A percentile compares a stretch with the other conserved stretches of the same genome.
Evolutionary conservation across 2,888 invertebrate species (phyloP).

Genomic region (Drosophila monieri): DNA sequence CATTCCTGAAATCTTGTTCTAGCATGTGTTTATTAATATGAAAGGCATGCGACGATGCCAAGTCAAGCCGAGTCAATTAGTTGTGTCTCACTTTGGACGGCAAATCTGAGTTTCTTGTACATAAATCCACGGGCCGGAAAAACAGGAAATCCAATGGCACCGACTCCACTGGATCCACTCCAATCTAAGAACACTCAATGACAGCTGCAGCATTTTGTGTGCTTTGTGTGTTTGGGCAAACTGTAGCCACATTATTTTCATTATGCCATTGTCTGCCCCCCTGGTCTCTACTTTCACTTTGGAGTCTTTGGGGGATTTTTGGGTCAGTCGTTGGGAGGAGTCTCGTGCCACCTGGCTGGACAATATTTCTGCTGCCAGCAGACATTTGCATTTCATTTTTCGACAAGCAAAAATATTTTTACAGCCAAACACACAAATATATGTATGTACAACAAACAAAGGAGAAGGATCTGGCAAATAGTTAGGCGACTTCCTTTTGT

Average conservation of each 20-base stretch:
- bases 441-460: constrained; percentile 22
- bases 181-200: constrained; percentile 68
- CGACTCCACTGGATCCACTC: constrained; percentile 19
- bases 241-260: constrained; percentile 75
- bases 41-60: constrained; percentile 35
- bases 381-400: constrained; percentile 77
- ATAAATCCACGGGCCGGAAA: constrained; percentile 58
- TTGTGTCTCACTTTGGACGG: constrained; percentile 45
- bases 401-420: constrained; percentile 68
- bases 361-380: constrained; percentile 58
- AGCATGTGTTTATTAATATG: constrained; percentile 63
- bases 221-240: constrained; percentile 37
- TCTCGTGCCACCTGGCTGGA: constrained; percentile 18
- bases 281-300: constrained; percentile 46
- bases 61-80: constrained; percentile 51
- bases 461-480: constrained; percentile 60
- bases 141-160: constrained; percentile 12
- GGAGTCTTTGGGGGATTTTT: constrained; percentile 4
- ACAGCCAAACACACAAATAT: constrained; percentile 35
- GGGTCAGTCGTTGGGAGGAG: constrained; percentile 19
- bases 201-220: constrained; percentile 58
- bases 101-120: constrained; percentile 35
- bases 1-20: constrained; percentile 50
- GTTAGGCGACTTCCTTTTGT: constrained; percentile 71
- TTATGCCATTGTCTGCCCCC: constrained; percentile 59